A percentile compares a stretch with the other conserved stretches of the same genome.
These are phyloP conservation scores for Acrossocheilus wenchowensis DNA, from an alignment of 2,797 vertebrate species.

Conservation along the genomic window DNA sequence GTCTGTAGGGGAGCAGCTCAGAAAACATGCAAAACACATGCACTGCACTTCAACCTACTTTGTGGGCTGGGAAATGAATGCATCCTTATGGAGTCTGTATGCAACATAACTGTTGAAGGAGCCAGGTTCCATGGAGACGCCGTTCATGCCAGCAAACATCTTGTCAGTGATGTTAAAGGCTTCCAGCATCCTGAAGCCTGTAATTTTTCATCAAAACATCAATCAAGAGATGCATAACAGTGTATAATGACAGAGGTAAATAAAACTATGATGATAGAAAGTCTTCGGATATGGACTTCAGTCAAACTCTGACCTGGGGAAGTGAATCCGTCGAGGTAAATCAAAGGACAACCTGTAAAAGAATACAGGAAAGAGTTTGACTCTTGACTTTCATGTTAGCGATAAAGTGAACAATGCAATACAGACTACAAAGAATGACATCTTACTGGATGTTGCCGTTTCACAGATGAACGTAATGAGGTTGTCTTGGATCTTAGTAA, in stretches of 20 bases:
- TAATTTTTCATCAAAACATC: conserved; percentile 12
- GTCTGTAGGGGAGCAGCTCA: conserved; percentile 46
- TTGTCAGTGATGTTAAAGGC: conserved; percentile 96
- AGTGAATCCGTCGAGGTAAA: conserved; percentile 97
- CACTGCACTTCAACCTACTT: conserved; percentile 78
- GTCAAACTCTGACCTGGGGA: conserved; percentile 88
- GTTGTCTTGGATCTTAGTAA: conserved; percentile 98
- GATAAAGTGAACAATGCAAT: not conserved
- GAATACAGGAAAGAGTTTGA: not conserved
- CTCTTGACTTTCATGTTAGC: not conserved
- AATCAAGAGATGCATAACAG: not conserved
- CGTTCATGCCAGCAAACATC: conserved; percentile 89
- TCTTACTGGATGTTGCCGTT: conserved; percentile 98
- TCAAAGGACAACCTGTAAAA: conserved; percentile 94
- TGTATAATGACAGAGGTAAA: not conserved
- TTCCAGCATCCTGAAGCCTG: conserved; percentile 98
- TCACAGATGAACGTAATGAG: conserved; percentile 98
- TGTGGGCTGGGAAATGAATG: conserved; percentile 91
- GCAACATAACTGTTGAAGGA: conserved; percentile 94
- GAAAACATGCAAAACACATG: conserved; percentile 27
- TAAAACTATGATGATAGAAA: not conserved
- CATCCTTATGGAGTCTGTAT: conserved; percentile 93
- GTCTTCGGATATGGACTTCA: not conserved
- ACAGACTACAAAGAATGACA: not conserved
- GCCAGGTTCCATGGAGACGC: conserved; percentile 93